Base-by-base conservation (phyloP, 2,888 invertebrate genomes). In the Panzeria rudis region DNA sequence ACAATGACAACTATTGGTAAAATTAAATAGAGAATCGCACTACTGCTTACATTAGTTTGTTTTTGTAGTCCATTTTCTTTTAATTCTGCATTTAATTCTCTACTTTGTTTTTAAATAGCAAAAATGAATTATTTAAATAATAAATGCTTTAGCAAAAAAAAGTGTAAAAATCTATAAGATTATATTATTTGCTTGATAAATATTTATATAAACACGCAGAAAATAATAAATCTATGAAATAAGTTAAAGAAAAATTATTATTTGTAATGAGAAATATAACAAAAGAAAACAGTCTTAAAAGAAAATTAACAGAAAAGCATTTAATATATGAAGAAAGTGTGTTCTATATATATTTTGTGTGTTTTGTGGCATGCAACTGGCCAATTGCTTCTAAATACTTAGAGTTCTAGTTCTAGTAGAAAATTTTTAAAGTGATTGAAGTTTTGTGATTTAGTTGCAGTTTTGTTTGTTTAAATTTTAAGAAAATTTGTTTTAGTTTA, bases 351-450 rank as follows among this genome's bases (percentile, higher is more conserved):
- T 41, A 41, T 25, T 62, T 71, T 54, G 2, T 11, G 25, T 6
- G 6, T 44, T 71, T 44, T 71, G 56, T 13, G 35, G 25, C 71
- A 71, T 71, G 71, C 71, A 71, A 17, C 44, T 56, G 44, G 41
- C 71, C 71, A 69, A 69, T 69, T 35, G 52, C 8, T 52, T 32
- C 6, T 35, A 17, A 47, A 17, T 47, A 47, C 1, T 47, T 17
- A 47, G 17, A 15, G 32, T 35, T 11, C 7, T 7, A 52, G 52
- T 15, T 52, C 20, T 52, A 9, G 41, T 13, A 35, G n/a, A 6
- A 15, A 5, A 13, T 56, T 29, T 59, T 7, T 15, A 32, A 8
- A 32, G 6, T 2, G 2, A 11, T 3, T 2, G 11, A 3, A 23
- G 13, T 23, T 8, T 23, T 23, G 11, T 15, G 5, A 29, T 15